Conservation (phyloP, 1,140 invertebrate species). For the Meloidogyne hapla region DNA sequence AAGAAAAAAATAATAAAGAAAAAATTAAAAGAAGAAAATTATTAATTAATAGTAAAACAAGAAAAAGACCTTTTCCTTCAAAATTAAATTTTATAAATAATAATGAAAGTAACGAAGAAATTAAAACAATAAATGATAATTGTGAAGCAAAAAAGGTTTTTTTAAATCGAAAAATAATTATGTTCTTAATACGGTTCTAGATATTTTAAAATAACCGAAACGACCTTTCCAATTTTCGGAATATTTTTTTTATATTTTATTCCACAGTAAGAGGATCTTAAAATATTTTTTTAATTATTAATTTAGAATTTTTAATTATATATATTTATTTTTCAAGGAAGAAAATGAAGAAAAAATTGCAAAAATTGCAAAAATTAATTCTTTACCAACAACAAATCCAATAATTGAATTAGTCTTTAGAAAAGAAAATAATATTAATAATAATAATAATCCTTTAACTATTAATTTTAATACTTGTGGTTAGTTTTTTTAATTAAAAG, state of each 20-base stretch:
- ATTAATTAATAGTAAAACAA: conserved; percentile 7
- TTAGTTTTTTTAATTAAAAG: not conserved
- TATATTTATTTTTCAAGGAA: not conserved
- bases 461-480: conserved; percentile 6
- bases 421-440: conserved; percentile 9
- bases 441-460: not conserved
- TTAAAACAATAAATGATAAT: too few species aligned
- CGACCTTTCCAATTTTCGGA: too few species aligned
- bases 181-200: too few species aligned
- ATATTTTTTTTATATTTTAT: too few species aligned
- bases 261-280: too few species aligned
- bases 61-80: not conserved
- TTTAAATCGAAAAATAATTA: too few species aligned
- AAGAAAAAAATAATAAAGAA: conserved; percentile 3
- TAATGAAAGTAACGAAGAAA: not conserved
- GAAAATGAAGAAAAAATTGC: not conserved
- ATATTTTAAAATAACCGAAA: too few species aligned
- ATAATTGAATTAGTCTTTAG: not conserved
- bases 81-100: not conserved
- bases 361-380: too few species aligned
- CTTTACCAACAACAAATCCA: not conserved
- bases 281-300: too few species aligned
- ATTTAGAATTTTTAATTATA: too few species aligned
- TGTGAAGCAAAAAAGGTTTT: too few species aligned
- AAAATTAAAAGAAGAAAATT: conserved; percentile 11